Base-by-base conservation (phyloP, 2,797 vertebrate species). In the Trachops cirrhosus region DNA sequence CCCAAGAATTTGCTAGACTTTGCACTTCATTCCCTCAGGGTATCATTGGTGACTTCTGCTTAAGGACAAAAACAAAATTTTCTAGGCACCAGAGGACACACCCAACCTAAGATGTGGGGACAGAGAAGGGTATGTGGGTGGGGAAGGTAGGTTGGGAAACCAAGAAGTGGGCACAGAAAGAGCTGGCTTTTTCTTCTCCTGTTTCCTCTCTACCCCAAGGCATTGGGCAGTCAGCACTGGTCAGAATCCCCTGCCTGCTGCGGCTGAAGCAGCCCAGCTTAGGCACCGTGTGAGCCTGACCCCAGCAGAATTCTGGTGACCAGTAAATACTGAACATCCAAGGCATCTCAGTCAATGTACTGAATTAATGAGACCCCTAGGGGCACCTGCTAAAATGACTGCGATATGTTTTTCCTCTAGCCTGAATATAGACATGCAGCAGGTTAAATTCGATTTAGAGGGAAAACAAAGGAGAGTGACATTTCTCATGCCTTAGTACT, bases 61-160 rank as follows among this genome's bases (percentile, higher is more conserved):
- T 84, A 89, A 86, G 59, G 86, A 93, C 16, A 85, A 91, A 68
- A 83, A 29, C 22, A 83, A 70, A 91, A 84, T 68, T 92, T 95
- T 80, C 54, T 41, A 84, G 88, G 62, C 11, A 48, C 34, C 67
- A 70, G 64, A 92, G 71, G 67, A 87, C 9, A 84, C 29, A 64
- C 22, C 2, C 29, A 77, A 16, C 14, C 22, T 22, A 78, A 93
- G 29, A 70, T n/a, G 46, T n/a, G 46, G 15, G n/a, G 37, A 37
- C 21, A 77, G 41, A 59, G 41, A 80, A 52, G 26, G 22, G 18
- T 32, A 22, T 0, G 15, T 37, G 54, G 22, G 18, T 26, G 29
- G 83, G 46, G 29, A 67, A 67, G 12, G 18, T 0, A 22, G 68
- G 62, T 14, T 59, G 57, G 62, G 34, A 78, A 44, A 52, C 86